Conservation (phyloP, 1,140 invertebrate genomes). For the Caenorhabditis inopinata region DNA sequence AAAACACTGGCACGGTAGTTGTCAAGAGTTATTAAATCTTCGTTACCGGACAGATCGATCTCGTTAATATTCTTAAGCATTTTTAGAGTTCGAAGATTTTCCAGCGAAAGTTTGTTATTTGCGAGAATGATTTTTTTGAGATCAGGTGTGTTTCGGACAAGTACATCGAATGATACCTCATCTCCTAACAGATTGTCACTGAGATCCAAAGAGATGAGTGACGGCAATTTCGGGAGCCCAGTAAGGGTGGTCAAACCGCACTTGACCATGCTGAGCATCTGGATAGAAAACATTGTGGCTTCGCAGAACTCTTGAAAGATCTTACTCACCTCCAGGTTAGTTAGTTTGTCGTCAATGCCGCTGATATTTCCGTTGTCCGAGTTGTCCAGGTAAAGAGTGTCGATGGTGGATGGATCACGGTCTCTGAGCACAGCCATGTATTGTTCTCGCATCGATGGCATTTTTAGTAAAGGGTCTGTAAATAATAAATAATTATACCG, state of each 20-base stretch:
- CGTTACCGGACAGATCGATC: neutral
- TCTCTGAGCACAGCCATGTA: no score
- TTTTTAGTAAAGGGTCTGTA: no score
- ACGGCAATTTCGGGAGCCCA: neutral
- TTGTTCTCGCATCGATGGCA: no score
- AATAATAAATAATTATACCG: no score
- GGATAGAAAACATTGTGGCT: neutral
- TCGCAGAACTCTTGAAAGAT: no score
- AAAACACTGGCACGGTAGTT: neutral
- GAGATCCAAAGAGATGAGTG: neutral
- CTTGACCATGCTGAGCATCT: neutral
- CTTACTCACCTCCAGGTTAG: no score
- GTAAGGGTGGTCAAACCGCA: neutral
- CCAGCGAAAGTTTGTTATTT: neutral
- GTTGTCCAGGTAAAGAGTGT: no score
- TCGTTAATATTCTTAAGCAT: neutral
- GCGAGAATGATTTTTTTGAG: neutral
- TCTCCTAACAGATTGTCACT: neutral
- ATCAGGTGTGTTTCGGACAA: neutral
- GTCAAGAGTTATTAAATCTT: neutral
- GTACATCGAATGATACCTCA: neutral
- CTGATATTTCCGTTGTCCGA: no score
- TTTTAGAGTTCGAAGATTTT: neutral
- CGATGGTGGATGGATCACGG: no score
- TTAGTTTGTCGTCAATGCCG: no score